phyloP scores from a whole-genome alignment of 92 coral and sea anemone species.

The Umimayanthus kanabou region DNA sequence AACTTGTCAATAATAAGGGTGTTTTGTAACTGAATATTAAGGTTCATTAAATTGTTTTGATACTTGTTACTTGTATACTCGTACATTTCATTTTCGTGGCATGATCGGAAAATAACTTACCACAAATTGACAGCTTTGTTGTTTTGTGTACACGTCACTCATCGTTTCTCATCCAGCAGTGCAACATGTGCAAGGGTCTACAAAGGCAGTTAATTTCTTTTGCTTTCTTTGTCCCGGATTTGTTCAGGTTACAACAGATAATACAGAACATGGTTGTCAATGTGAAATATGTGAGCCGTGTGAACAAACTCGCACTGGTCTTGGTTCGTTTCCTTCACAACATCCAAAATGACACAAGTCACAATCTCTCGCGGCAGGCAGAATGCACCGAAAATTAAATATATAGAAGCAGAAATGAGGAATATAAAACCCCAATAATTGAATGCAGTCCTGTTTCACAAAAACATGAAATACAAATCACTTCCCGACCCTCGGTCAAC shows the following conservation, averaged over 20 bases:
- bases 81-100: not conserved
- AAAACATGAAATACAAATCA: no score
- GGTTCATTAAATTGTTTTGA: conserved; percentile 5
- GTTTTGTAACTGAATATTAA: conserved; percentile 1
- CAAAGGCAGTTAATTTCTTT: no score
- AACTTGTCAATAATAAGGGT: conserved; percentile 6
- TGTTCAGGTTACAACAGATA: no score
- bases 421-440: not conserved
- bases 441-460: no score
- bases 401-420: conserved; percentile 9
- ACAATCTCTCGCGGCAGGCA: no score
- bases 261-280: no score
- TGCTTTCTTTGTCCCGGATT: not conserved
- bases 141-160: conserved; percentile 8
- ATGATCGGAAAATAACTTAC: not conserved
- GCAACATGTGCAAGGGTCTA: not conserved
- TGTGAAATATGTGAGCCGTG: conserved; percentile 8
- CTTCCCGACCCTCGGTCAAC: no score
- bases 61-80: conserved; percentile 3
- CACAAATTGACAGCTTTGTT: conserved; percentile 10
- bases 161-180: conserved; percentile 4
- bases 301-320: not conserved
- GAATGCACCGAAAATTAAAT: not conserved
- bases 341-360: no score
- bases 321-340: conserved; percentile 9